These are phyloP conservation scores for Silurus lanzhouensis DNA, from an alignment of 2,797 vertebrate species.

Conservation along the genomic window DNA sequence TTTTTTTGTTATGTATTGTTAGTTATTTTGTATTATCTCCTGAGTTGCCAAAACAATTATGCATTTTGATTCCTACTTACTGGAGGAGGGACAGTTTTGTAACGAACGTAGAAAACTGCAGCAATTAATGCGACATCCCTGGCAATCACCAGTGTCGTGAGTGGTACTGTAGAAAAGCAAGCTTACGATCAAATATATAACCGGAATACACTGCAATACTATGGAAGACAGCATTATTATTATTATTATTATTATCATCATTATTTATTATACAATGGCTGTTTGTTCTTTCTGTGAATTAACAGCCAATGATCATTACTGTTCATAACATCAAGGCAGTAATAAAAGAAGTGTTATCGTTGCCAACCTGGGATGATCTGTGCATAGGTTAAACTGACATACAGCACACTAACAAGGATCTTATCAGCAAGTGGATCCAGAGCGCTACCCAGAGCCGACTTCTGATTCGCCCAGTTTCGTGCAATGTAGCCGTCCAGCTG, in stretches of 20 bases:
- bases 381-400: conserved; percentile 91
- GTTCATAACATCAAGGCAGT: neutral
- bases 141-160: conserved; percentile 88
- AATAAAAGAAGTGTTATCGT: neutral
- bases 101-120: conserved; percentile 94
- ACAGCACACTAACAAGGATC: conserved; percentile 95
- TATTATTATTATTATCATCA: too few species aligned
- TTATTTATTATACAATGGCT: neutral
- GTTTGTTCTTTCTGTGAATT: neutral
- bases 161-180: conserved; percentile 75
- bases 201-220: neutral
- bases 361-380: conserved; percentile 92
- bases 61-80: conserved; percentile 67
- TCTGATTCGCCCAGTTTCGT: conserved; percentile 94
- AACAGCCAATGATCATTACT: neutral
- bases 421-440: conserved; percentile 98
- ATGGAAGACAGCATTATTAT: neutral
- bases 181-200: neutral
- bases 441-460: conserved; percentile 94
- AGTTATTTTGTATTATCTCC: too few species aligned
- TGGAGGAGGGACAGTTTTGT: conserved; percentile 94
- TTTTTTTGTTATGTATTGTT: too few species aligned
- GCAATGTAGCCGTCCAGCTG: conserved; percentile 97
- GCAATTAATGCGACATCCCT: conserved; percentile 90
- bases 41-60: neutral